These are phyloP conservation scores for Orthosia cruda DNA, from an alignment of 2,888 invertebrate genomes.

Conservation along the genomic window DNA sequence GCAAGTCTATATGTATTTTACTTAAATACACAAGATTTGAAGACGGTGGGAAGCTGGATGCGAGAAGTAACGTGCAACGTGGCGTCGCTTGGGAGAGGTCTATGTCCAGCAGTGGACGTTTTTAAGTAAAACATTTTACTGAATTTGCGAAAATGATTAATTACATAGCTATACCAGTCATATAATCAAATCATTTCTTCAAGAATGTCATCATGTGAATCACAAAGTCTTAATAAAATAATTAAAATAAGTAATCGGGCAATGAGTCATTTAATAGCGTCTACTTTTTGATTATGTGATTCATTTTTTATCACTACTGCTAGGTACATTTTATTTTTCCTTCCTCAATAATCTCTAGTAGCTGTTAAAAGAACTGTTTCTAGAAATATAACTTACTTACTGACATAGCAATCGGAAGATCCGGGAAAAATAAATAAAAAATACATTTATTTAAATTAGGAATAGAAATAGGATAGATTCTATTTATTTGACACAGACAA, in stretches of 20 bases:
- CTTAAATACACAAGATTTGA: no score
- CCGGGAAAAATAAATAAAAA: not conserved
- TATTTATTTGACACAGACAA: no score
- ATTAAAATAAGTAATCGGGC: not conserved
- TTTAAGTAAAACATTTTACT: no score
- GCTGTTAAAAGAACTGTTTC: not conserved
- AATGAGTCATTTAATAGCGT: slow-evolving; percentile 15
- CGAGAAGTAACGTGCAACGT: no score
- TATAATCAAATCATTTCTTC: not conserved
- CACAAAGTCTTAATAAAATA: not conserved
- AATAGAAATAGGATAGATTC: no score
- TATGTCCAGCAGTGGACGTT: no score
- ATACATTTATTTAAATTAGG: not conserved
- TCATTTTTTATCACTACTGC: not conserved
- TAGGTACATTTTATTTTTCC: slow-evolving; percentile 3
- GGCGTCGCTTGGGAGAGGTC: no score
- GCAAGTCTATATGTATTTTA: no score
- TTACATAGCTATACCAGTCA: not conserved
- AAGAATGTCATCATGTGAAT: not conserved
- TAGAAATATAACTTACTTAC: not conserved
- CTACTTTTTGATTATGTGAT: slow-evolving; percentile 6
- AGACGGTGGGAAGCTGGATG: no score
- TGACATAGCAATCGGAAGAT: not conserved
- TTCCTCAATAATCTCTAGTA: not conserved
- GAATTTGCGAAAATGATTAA: not conserved